Base-by-base conservation (phyloP, 1,140 invertebrate genomes). In the Littorina saxatilis region DNA sequence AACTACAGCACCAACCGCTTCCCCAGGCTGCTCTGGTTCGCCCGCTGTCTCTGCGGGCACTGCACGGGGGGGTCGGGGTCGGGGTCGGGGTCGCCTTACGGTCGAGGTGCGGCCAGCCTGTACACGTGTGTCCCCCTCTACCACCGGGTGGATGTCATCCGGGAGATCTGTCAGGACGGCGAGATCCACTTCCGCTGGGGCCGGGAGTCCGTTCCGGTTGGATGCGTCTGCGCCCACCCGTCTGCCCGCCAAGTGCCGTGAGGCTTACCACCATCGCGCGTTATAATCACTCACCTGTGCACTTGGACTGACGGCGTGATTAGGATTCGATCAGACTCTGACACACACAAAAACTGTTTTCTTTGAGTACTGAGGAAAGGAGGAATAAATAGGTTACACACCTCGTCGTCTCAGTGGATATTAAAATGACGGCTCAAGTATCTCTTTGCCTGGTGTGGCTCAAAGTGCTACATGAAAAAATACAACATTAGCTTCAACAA, bases 121-220 rank as follows among this genome's bases (percentile, higher is more conserved):
- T 73, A 40, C 70, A 39, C 55, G 0, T 78, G 76, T 27, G 58
- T 78, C 1, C 76, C 76, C 9, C 76, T 78, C 35, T 78, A 78
- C 76, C 76, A 78, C 58, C 76, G 76, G 32, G 76, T 78, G 76
- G 76, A 55, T 17, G 76, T 78, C 76, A 78, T 78, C 55, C 76
- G 76, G 52, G 76, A 78, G 39, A 39, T 63, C 11, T 78, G 76
- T 20, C 23, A 29, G n/a, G 35, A 58, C 55, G 76, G 76, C 1
- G 55, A 66, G 55, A n/a, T 78, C 23, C 76, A 78, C 76, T 78
- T 78, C 76, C 76, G 76, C 32, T 78, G 76, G 76, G 76, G 58
- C 13, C 55, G 76, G n/a, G 76, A 78, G 76, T 78, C 76, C 3
- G 55, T 78, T 7, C 76, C 76, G 0, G 76, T 78, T 23, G 76